Percentiles rank a stretch among this genome's conserved stretches.
phyloP scores from a whole-genome alignment of 2,888 invertebrate species.

The Scaptodrosophila latifasciaeformis region DNA sequence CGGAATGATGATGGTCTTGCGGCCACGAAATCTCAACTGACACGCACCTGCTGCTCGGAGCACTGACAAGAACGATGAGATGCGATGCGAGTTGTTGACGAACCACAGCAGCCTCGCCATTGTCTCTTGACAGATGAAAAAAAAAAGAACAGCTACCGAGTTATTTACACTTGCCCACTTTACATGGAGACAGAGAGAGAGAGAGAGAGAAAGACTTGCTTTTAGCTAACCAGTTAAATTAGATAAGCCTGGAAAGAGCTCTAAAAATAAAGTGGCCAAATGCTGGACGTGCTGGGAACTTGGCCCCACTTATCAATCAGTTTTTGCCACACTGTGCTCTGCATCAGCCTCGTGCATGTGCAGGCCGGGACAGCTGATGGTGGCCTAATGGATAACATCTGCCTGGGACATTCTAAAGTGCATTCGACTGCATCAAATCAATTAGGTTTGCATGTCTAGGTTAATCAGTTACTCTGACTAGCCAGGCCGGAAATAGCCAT shows the following conservation, averaged over 20 bases:
- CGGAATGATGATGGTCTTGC: no score
- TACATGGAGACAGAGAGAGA: neutral
- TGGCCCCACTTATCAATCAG: neutral
- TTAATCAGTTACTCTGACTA: conserved; percentile 3
- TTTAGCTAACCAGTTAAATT: conserved; percentile 29
- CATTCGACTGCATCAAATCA: conserved; percentile 39
- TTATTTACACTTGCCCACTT: neutral
- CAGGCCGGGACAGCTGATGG: neutral
- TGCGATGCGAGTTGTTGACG: conserved; percentile 15
- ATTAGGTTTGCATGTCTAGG: conserved; percentile 23
- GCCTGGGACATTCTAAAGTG: conserved; percentile 14
- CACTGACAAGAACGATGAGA: conserved; percentile 16
- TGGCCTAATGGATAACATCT: neutral
- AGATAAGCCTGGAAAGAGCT: conserved; percentile 30
- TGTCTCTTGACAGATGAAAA: conserved; percentile 23
- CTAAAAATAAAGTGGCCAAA: conserved; percentile 18
- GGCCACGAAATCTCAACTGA: conserved; percentile 43
- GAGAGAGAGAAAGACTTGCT: neutral
- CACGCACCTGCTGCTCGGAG: conserved; percentile 27
- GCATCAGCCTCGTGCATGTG: neutral
- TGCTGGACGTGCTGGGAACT: neutral
- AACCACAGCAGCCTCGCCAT: neutral
- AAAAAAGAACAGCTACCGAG: no score
- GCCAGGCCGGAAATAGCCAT: neutral
- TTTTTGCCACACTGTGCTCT: conserved; percentile 14